phyloP scores from a whole-genome alignment of 2,113 vertebrate species.

The Poicephalus gulielmi region DNA sequence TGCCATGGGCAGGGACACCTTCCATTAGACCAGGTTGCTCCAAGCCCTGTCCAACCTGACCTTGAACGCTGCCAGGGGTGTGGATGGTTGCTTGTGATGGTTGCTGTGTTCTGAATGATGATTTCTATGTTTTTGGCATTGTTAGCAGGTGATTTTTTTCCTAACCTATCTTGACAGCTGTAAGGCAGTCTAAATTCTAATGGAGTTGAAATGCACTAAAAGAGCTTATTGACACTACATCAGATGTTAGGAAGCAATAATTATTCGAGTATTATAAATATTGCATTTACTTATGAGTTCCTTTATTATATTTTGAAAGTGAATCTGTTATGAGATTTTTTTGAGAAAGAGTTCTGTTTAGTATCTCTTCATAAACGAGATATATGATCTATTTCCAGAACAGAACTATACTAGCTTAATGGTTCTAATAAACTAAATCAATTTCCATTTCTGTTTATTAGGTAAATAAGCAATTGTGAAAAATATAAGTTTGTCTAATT shows the following conservation, averaged over 20 bases:
- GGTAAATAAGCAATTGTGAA: slow-evolving; percentile 7
- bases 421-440: background rate
- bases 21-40: background rate
- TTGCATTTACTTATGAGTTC: slow-evolving; percentile 14
- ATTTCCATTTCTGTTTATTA: slow-evolving; percentile 46
- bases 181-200: slow-evolving; percentile 66
- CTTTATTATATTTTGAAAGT: slow-evolving; percentile 21
- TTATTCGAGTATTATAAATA: slow-evolving; percentile 49
- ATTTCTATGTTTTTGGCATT: slow-evolving; percentile 4
- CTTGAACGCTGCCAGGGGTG: background rate
- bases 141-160: slow-evolving; percentile 37
- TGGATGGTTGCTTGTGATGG: background rate
- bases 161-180: background rate
- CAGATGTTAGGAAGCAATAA: background rate
- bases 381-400: background rate
- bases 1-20: background rate
- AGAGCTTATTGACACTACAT: background rate
- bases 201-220: slow-evolving; percentile 30
- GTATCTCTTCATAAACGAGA: background rate
- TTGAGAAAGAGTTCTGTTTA: background rate
- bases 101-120: slow-evolving; percentile 15
- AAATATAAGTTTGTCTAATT: slow-evolving; percentile 8
- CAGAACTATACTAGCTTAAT: slow-evolving; percentile 21
- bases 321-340: slow-evolving; percentile 21
- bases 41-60: background rate